Evolutionary conservation across 1,140 invertebrate genomes (phyloP), one percentile per base, ranked within the genome.

Genomic region (Chironomus tepperi): DNA sequence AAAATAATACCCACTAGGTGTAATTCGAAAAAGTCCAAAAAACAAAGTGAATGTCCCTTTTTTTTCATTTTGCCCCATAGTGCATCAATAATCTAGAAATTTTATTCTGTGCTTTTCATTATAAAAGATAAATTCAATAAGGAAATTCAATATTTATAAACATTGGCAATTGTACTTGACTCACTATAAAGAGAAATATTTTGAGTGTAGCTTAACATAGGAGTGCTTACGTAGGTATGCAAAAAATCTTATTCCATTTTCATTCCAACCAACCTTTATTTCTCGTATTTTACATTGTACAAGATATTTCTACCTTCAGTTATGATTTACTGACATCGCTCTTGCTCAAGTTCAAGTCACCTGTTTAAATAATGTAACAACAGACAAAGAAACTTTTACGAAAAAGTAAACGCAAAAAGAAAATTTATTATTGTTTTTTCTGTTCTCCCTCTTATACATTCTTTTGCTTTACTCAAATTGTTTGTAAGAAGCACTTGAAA

Each of bases 311-410:
- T 34, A 34, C 24, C 24, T 34, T 34, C 5, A 1, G 24, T 57
- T 57, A 57, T 57, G 47, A 57, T 57, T 57, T 57, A 57, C 47
- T 57, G 15, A n/a, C 47, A 15, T 57, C 47, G 10, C 47, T 57
- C 47, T 57, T 57, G 47, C 47, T 57, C 47, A 57, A 57, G 47
- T 57, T 57, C 47, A 57, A 57, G 12, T 57, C 47, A 57, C 47
- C 47, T 57, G 47, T 57, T 57, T 57, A 57, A 57, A 57, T 57
- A 47, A 47, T 47, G n/a, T n/a, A n/a, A 57, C 47, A n/a, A 57
- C 47, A 57, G 47, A 57, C 12, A 34, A n/a, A 57, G n/a, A 57
- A 57, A 57, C 47, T 57, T 57, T 34, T 57, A 57, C 47, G 47
- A 12, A 57, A 57, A 57, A 57, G 47, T n/a, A 57, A 57, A 57